A percentile compares a stretch with the other conserved stretches of the same genome.
phyloP scores from a whole-genome alignment of 2,888 invertebrate species.

The Geophilus truncorum region DNA sequence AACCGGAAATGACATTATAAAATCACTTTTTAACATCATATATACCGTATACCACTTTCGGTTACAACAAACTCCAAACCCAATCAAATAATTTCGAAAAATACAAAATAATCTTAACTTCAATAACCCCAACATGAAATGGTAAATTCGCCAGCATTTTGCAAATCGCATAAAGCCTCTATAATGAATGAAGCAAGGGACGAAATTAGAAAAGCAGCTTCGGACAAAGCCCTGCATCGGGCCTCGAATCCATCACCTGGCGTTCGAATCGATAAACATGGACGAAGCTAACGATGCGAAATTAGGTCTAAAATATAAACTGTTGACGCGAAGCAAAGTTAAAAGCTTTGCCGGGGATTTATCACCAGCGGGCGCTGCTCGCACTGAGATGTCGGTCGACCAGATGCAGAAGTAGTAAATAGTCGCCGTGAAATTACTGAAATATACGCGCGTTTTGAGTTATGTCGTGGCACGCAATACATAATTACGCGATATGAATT shows the following conservation, averaged over 20 bases:
- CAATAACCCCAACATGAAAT: too few relatives aligned
- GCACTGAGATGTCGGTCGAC: neutral
- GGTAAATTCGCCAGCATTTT: too few relatives aligned
- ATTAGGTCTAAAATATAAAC: slow-evolving; percentile 14
- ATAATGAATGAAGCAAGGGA: neutral
- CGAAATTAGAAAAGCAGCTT: slow-evolving; percentile 12
- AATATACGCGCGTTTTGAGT: neutral
- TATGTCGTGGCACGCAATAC: neutral
- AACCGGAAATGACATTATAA: too few relatives aligned
- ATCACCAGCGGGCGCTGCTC: neutral
- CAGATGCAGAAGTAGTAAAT: slow-evolving; percentile 1
- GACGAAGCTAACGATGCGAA: neutral
- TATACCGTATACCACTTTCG: too few relatives aligned
- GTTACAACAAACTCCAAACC: too few relatives aligned
- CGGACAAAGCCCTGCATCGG: neutral
- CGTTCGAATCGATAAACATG: slow-evolving; percentile 3
- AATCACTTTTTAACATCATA: too few relatives aligned
- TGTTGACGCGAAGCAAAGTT: neutral
- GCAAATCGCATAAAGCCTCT: neutral
- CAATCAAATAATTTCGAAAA: too few relatives aligned
- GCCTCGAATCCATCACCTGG: neutral
- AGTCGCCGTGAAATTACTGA: neutral
- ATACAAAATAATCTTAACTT: too few relatives aligned
- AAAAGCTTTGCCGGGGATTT: neutral
- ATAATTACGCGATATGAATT: neutral